Percentiles rank a stretch among this genome's conserved stretches.
Conservation (phyloP, 35 echinoderm and acorn worm species). For the Anneissia japonica region DNA sequence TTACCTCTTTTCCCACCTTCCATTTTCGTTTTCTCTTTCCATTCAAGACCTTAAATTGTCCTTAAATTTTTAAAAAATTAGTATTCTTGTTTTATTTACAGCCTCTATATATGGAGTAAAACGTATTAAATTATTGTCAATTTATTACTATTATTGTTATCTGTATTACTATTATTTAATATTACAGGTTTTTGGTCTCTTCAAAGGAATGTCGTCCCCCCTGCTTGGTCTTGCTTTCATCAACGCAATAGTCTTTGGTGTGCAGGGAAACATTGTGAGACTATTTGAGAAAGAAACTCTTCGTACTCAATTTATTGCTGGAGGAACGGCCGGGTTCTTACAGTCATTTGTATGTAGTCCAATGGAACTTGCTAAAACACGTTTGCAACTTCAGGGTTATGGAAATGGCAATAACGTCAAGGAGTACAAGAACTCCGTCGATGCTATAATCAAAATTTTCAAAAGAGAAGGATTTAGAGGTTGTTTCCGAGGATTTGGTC, state of each 20-base stretch:
- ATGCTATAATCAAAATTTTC: constrained; percentile 57
- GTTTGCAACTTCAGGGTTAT: constrained; percentile 77
- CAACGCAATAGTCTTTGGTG: constrained; percentile 86
- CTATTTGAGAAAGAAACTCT: constrained; percentile 66
- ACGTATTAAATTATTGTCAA: background rate
- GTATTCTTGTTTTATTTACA: too few species aligned
- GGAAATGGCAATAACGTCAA: constrained; percentile 37
- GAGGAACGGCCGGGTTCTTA: constrained; percentile 56
- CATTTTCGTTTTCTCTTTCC: too few species aligned
- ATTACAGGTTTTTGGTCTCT: constrained; percentile 78
- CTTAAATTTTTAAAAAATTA: too few species aligned
- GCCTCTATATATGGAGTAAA: background rate
- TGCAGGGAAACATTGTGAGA: constrained; percentile 82
- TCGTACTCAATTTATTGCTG: constrained; percentile 63
- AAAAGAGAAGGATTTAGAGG: constrained; percentile 59
- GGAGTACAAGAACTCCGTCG: constrained; percentile 57
- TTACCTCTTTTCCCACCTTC: too few species aligned
- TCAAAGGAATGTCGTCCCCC: constrained; percentile 93
- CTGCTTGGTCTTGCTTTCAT: constrained; percentile 71
- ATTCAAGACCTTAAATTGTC: too few species aligned
- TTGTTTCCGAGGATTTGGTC: constrained; percentile 50
- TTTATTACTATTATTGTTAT: too few species aligned
- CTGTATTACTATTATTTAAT: constrained; percentile 16
- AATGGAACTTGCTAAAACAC: constrained; percentile 91
- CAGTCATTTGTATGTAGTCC: constrained; percentile 74